Evolutionary conservation across 2,113 vertebrate species (phyloP).

Genomic region (Phalacrocorax aristotelis): DNA sequence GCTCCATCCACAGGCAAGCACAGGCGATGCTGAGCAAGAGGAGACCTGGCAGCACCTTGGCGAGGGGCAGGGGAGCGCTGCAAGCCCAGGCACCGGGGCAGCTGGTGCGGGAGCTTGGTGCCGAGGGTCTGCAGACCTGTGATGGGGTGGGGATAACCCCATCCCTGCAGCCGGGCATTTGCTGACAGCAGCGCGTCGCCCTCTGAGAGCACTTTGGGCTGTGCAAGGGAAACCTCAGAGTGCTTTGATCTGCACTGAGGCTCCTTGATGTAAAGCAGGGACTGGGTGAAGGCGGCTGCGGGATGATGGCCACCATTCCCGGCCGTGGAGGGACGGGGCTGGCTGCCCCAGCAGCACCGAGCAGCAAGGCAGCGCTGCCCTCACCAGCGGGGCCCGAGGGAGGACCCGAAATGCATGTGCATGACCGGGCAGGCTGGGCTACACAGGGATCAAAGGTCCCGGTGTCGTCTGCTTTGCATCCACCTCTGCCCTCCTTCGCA

Average conservation of each 20-base stretch:
- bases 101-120: rapidly evolving
- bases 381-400: rapidly evolving
- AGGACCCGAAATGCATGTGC: rapidly evolving
- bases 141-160: background rate
- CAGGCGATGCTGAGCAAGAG: rapidly evolving
- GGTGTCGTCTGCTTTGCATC: background rate
- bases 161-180: rapidly evolving
- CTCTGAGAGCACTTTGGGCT: background rate
- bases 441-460: rapidly evolving
- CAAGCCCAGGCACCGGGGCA: background rate
- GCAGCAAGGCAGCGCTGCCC: background rate
- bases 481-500: rapidly evolving
- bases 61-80: background rate
- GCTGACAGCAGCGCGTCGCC: background rate
- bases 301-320: rapidly evolving
- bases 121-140: rapidly evolving
- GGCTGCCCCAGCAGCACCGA: background rate
- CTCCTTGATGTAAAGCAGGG: background rate
- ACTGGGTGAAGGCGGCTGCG: rapidly evolving
- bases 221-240: background rate
- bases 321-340: rapidly evolving
- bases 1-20: background rate
- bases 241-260: background rate
- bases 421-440: background rate
- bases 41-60: background rate